Percentiles rank a stretch among this genome's conserved stretches.
phyloP scores from a whole-genome alignment of 2,888 invertebrate genomes.

The Lasioglossum figueresi region DNA sequence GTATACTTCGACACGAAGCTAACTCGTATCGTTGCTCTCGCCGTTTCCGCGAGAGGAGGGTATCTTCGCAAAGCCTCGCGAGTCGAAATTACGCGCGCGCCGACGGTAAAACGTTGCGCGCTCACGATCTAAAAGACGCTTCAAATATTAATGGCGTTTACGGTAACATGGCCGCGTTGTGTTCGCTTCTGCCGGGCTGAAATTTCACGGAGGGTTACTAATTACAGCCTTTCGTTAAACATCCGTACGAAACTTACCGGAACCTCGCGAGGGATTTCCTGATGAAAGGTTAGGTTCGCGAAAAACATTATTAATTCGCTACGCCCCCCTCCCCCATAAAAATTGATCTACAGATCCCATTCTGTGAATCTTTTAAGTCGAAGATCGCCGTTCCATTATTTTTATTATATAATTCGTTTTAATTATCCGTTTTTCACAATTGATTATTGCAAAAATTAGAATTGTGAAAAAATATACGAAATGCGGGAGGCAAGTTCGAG shows the following conservation, averaged over 20 bases:
- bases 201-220: neutral
- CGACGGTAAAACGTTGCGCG: neutral
- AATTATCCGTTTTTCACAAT: too few relatives aligned
- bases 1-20: neutral
- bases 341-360: too few relatives aligned
- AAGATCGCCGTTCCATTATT: too few relatives aligned
- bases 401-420: too few relatives aligned
- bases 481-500: too few relatives aligned
- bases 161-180: slow-evolving; percentile 2
- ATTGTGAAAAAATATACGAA: too few relatives aligned
- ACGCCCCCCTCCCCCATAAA: too few relatives aligned
- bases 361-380: too few relatives aligned
- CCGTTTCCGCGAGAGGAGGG: neutral
- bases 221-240: neutral
- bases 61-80: neutral
- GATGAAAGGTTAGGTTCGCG: neutral
- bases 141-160: slow-evolving; percentile 1
- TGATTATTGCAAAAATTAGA: too few relatives aligned
- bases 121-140: neutral
- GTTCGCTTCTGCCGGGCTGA: neutral
- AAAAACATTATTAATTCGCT: neutral
- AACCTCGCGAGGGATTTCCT: neutral
- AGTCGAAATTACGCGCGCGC: neutral
- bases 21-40: neutral
- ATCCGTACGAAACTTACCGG: neutral